These are phyloP conservation scores for Carabus problematicus DNA, from an alignment of 2,888 invertebrate species.

Conservation along the genomic window DNA sequence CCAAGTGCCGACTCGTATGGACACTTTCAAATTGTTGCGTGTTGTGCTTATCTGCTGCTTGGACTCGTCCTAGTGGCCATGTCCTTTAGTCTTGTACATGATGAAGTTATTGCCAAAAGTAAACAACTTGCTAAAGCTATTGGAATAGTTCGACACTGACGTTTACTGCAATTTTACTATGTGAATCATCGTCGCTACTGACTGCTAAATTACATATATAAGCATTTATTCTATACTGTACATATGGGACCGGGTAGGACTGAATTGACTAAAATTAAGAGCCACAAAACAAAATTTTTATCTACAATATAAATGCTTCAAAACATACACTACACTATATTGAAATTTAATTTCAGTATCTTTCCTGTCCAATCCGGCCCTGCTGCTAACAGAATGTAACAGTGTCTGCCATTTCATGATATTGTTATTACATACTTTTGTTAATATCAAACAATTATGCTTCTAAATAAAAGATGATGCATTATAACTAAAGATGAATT, in stretches of 20 bases:
- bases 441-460: too few relatives aligned
- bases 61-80: slow-evolving; percentile 83
- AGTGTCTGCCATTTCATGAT: not conserved
- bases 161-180: not conserved
- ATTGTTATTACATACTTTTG: not conserved
- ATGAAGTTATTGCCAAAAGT: slow-evolving; percentile 78
- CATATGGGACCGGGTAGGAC: not conserved
- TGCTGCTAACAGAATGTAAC: not conserved
- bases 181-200: not conserved
- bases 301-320: too few relatives aligned
- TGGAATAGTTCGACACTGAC: slow-evolving; percentile 69
- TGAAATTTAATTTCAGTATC: too few relatives aligned
- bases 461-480: too few relatives aligned
- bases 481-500: too few relatives aligned
- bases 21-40: slow-evolving; percentile 78
- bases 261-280: not conserved
- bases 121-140: slow-evolving; percentile 74
- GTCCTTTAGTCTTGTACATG: slow-evolving; percentile 84
- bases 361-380: not conserved
- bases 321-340: too few relatives aligned
- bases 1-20: slow-evolving; percentile 58
- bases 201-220: not conserved
- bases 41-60: slow-evolving; percentile 79
- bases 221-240: not conserved
- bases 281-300: too few relatives aligned